A percentile compares a stretch with the other conserved stretches of the same genome.
Evolutionary conservation across 2,888 invertebrate species (phyloP).

Genomic region (Leptinotarsa peninsularis): DNA sequence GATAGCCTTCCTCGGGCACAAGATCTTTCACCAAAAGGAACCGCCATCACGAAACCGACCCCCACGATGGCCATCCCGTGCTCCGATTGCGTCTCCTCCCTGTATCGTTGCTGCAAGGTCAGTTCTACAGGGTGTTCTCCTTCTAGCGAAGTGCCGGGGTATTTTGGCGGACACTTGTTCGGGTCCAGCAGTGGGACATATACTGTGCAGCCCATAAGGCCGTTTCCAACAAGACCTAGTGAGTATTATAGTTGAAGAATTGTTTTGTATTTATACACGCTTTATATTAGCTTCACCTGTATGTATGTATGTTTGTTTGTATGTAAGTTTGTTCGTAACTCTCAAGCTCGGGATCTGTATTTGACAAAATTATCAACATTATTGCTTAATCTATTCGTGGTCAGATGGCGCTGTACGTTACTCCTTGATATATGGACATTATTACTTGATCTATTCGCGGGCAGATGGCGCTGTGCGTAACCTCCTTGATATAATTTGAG

Average conservation of each 20-base stretch:
- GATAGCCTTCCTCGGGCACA: slow-evolving; percentile 11
- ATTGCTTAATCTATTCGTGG: too few species aligned
- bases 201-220: slow-evolving; percentile 63
- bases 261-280: too few species aligned
- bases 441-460: too few species aligned
- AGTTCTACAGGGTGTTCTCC: slow-evolving; percentile 46
- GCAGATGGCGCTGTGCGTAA: too few species aligned
- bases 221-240: slow-evolving; percentile 64
- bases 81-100: slow-evolving; percentile 75
- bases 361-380: too few species aligned
- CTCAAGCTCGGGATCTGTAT: too few species aligned
- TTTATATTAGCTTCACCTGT: too few species aligned
- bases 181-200: slow-evolving; percentile 48
- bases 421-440: too few species aligned
- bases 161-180: slow-evolving; percentile 39
- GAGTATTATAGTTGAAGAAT: slow-evolving; percentile 28
- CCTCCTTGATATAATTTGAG: too few species aligned
- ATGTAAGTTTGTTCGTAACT: too few species aligned
- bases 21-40: slow-evolving; percentile 25
- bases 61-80: slow-evolving; percentile 68
- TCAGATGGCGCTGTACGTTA: too few species aligned
- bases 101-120: slow-evolving; percentile 73
- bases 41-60: slow-evolving; percentile 55
- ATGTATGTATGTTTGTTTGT: too few species aligned
- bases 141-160: slow-evolving; percentile 40